Conservation (phyloP, 1,140 invertebrate genomes). For the Camponotus floridanus region DNA sequence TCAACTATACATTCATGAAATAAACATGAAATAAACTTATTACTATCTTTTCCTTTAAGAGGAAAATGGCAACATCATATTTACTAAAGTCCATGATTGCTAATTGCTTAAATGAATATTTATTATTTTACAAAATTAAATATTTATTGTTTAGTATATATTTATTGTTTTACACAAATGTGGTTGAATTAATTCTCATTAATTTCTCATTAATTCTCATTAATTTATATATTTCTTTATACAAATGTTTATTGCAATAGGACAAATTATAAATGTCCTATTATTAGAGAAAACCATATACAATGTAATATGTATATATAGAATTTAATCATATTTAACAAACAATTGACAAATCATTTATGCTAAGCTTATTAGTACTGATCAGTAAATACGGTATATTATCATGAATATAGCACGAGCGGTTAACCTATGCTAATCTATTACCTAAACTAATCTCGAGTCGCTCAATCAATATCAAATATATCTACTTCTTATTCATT, state of each 20-base stretch:
- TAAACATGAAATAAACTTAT: no score
- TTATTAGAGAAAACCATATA: neutral
- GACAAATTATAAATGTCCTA: neutral
- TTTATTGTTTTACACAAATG: neutral
- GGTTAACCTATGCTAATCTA: constrained; percentile 34
- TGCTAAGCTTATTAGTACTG: constrained; percentile 9
- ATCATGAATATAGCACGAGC: neutral
- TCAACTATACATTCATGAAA: neutral
- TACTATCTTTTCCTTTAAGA: neutral
- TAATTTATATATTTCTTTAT: neutral
- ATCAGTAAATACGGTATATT: constrained; percentile 24
- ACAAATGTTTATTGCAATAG: neutral
- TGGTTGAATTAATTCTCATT: neutral
- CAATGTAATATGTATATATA: neutral
- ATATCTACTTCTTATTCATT: neutral
- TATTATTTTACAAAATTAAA: neutral
- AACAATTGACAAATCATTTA: constrained; percentile 41
- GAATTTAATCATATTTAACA: constrained; percentile 18
- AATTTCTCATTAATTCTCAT: neutral
- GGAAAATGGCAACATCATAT: neutral
- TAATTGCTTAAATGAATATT: neutral
- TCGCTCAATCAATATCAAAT: constrained; percentile 20
- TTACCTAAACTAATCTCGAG: constrained; percentile 19
- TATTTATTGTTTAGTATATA: neutral
- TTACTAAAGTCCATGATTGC: neutral